Percentiles rank a stretch among this genome's conserved stretches.
These are phyloP conservation scores for Drosophila bifasciata DNA, from an alignment of 1,140 invertebrate genomes.

Conservation along the genomic window DNA sequence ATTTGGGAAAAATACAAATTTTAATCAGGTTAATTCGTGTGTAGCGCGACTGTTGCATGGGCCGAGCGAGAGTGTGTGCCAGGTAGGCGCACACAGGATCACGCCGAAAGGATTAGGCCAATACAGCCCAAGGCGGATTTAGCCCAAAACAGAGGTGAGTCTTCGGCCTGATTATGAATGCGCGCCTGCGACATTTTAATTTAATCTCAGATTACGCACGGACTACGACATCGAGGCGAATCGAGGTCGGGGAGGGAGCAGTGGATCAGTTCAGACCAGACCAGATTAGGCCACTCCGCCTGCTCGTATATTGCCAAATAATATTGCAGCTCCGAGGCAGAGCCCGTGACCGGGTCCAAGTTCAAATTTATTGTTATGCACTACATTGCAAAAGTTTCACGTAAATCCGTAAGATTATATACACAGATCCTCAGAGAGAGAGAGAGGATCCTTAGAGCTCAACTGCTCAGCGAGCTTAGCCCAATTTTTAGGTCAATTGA, in stretches of 20 bases:
- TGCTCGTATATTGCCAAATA: slow-evolving; percentile 80
- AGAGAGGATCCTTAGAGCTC: slow-evolving; percentile 1
- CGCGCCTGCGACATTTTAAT: slow-evolving; percentile 80
- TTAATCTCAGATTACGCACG: slow-evolving; percentile 75
- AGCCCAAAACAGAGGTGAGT: slow-evolving; percentile 50
- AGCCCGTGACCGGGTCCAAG: slow-evolving; percentile 3
- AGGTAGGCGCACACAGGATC: slow-evolving; percentile 32
- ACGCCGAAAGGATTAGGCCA: slow-evolving; percentile 71
- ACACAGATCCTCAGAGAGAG: slow-evolving; percentile 29
- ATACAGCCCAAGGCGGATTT: slow-evolving; percentile 51
- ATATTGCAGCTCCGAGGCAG: slow-evolving; percentile 10
- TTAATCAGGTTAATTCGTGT: slow-evolving; percentile 83
- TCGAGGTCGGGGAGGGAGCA: slow-evolving; percentile 21
- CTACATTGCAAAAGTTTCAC: slow-evolving; percentile 72
- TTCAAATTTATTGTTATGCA: slow-evolving; percentile 3
- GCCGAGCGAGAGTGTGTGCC: slow-evolving; percentile 21
- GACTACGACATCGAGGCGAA: slow-evolving; percentile 15
- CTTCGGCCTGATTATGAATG: slow-evolving; percentile 61
- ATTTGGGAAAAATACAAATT: slow-evolving; percentile 83
- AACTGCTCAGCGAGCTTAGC: slow-evolving; percentile 33
- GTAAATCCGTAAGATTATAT: slow-evolving; percentile 72
- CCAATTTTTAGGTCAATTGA: slow-evolving; percentile 79
- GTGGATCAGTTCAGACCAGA: slow-evolving; percentile 59
- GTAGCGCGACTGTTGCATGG: slow-evolving; percentile 67
- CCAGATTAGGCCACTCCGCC: slow-evolving; percentile 68